Percentiles rank a stretch among this genome's conserved stretches.
Conservation (phyloP, 2,113 vertebrate genomes). For the Atractosteus spatula region DNA sequence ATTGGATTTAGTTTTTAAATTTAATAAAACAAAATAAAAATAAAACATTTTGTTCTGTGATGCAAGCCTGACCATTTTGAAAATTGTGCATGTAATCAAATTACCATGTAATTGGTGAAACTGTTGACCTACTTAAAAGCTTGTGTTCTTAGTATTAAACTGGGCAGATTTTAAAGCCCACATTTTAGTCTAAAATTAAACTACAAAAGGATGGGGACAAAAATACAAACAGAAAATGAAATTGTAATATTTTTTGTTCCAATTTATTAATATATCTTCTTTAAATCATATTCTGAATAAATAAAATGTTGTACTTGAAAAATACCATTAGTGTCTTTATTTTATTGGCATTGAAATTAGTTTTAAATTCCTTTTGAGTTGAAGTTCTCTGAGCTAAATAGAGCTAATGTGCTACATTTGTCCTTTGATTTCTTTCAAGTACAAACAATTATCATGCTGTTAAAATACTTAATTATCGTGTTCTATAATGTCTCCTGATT, state of each 20-base stretch:
- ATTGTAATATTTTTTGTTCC: constrained; percentile 6
- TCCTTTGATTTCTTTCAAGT: constrained; percentile 25
- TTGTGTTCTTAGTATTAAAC: neutral
- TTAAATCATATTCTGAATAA: constrained; percentile 11
- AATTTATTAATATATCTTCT: neutral
- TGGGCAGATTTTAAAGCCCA: neutral
- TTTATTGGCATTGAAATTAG: constrained; percentile 14
- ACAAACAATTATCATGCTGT: constrained; percentile 19
- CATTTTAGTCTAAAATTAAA: neutral
- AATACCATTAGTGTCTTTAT: neutral
- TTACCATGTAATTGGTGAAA: too few relatives aligned
- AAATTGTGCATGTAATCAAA: neutral
- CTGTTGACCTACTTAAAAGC: neutral
- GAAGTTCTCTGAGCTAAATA: constrained; percentile 6
- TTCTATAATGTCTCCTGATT: constrained; percentile 23
- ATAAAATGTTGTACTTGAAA: constrained; percentile 6
- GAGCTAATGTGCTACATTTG: constrained; percentile 21
- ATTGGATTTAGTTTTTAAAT: neutral
- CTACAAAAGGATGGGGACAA: too few relatives aligned
- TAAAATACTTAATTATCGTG: constrained; percentile 27
- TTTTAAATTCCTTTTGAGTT: constrained; percentile 8
- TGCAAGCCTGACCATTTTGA: neutral
- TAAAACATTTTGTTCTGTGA: neutral
- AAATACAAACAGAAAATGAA: neutral
- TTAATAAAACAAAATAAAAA: constrained; percentile 4